Conservation (phyloP, 1,140 invertebrate species). For the Choristoneura fumiferana region DNA sequence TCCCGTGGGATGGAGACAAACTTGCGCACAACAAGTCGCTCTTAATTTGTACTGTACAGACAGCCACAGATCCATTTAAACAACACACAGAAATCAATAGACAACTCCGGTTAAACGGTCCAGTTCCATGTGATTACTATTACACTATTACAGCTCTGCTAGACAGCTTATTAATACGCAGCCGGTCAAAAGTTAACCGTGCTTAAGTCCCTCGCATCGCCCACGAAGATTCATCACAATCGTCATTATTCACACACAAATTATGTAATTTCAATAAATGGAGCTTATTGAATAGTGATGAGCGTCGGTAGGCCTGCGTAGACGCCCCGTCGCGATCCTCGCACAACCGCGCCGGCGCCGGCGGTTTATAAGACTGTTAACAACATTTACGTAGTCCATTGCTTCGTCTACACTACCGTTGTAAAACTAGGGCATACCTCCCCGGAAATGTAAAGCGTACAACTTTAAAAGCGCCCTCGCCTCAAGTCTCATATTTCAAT, state of each 20-base stretch:
- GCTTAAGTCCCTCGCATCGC: constrained; percentile 74
- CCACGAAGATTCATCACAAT: constrained; percentile 77
- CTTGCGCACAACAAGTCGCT: no score
- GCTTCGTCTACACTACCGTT: constrained; percentile 16
- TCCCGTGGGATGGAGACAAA: no score
- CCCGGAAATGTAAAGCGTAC: constrained; percentile 4
- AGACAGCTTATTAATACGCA: constrained; percentile 72
- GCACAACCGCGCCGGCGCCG: constrained; percentile 24
- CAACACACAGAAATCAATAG: constrained; percentile 39
- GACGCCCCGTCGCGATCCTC: constrained; percentile 57
- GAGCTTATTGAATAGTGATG: constrained; percentile 78
- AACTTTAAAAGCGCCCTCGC: neutral
- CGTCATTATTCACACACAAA: constrained; percentile 78
- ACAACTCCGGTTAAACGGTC: constrained; percentile 35
- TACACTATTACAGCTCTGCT: constrained; percentile 45
- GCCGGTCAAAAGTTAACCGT: constrained; percentile 76
- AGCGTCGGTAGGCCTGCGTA: constrained; percentile 66
- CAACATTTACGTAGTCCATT: constrained; percentile 33
- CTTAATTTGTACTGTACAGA: no score
- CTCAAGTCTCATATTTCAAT: constrained; percentile 20
- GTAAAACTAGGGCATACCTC: neutral
- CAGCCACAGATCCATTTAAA: constrained; percentile 25
- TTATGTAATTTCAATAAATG: constrained; percentile 79
- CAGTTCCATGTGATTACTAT: constrained; percentile 67
- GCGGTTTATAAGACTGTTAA: neutral